Base-by-base conservation (phyloP, 2,113 vertebrate genomes). In the human (Homo sapiens) region DNA sequence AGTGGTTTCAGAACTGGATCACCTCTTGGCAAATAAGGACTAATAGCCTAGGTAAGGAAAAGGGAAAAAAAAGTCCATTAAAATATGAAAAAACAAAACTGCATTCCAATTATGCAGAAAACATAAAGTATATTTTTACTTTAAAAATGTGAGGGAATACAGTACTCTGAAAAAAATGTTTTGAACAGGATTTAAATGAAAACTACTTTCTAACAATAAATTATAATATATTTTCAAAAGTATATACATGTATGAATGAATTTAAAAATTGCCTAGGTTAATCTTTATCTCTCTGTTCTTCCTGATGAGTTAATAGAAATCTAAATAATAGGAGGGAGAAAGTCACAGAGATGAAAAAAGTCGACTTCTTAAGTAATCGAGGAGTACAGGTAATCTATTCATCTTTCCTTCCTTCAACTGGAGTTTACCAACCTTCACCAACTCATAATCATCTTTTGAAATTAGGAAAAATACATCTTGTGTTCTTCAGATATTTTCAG, bases 1-100 rank as follows among this genome's bases (percentile, higher is more conserved):
- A 99, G 99, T 38, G 99, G 99, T 94, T 99, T 99, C 98, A 99
- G 99, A 93, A 99, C 98, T 45, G 99, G 99, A 98, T 99, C 99
- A 50, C 99, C 99, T 99, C 99, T 99, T 85, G 99, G 99, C 93
- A 99, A 98, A 98, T 99, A 99, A 96, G 98, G 99, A 98, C 99
- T 99, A 98, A 99, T 99, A 91, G 99, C 99, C 99, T 99, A 96
- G 0, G 72, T 48, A 50, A 97, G 81, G 4, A 96, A 97, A 86
- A 30, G 88, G 8, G 94, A 95, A 80, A 66, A 22, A 43, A 43
- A 82, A 79, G 17, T 23, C 3, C 10, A 78, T 95, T 68, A 38
- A 89, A 38, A 88, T 95, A n/a, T 0, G 2, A 87, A 57, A 97
- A 75, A 76, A 90, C 25, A 94, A 45, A 94, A 78, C 8, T 40